Conservation (phyloP, 2,797 vertebrate genomes). For the Acipenser oxyrinchus region DNA sequence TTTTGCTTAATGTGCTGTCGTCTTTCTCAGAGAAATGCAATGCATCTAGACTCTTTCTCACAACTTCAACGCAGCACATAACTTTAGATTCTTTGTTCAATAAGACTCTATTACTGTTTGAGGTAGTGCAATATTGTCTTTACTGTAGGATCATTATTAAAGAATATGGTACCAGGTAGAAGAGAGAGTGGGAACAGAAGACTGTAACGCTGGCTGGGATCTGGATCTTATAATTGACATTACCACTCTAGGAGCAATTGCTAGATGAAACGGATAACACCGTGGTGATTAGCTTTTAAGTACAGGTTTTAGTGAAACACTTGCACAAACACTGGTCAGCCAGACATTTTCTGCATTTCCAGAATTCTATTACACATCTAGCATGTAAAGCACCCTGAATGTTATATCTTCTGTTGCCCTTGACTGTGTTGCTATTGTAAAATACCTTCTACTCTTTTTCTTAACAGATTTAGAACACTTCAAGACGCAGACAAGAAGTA, state of each 20-base stretch:
- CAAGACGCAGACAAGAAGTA: slow-evolving; percentile 79
- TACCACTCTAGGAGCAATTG: no score
- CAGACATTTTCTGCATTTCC: no score
- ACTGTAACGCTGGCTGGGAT: no score
- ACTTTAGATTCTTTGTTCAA: slow-evolving; percentile 2
- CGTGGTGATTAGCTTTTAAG: no score
- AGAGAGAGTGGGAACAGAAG: background rate
- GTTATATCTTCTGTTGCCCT: no score
- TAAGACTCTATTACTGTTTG: background rate
- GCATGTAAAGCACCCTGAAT: no score
- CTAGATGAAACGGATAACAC: no score
- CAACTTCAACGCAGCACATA: slow-evolving; percentile 4
- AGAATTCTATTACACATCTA: no score
- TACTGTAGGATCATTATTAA: slow-evolving; percentile 1
- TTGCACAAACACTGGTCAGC: no score
- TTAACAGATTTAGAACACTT: slow-evolving; percentile 87
- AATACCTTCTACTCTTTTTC: slow-evolving; percentile 23
- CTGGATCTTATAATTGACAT: no score
- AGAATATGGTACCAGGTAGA: background rate
- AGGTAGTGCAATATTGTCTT: slow-evolving; percentile 2
- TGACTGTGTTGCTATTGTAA: background rate
- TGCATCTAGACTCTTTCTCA: background rate
- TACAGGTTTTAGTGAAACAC: no score
- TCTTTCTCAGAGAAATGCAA: slow-evolving; percentile 10
- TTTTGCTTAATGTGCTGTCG: background rate